A percentile compares a stretch with the other conserved stretches of the same genome.
Conservation (phyloP, 1,140 invertebrate genomes). For the Caerostris extrusa region DNA sequence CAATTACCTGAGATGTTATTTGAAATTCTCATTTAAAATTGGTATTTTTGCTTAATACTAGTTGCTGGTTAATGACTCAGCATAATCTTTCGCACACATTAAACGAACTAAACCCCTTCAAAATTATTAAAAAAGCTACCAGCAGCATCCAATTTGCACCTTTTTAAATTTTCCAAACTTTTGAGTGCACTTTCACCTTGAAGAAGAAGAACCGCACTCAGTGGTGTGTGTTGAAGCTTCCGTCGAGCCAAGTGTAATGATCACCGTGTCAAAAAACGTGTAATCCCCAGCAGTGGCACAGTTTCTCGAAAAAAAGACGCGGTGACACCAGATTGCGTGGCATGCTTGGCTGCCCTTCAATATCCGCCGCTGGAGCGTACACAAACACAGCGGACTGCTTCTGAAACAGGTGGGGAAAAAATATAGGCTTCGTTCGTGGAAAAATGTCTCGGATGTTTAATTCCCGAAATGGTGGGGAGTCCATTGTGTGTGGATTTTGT, state of each 20-base stretch:
- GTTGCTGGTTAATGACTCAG: too few relatives aligned
- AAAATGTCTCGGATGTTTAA: background rate
- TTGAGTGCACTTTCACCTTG: background rate
- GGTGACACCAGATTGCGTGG: background rate
- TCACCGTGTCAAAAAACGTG: constrained; percentile 3
- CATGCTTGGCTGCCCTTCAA: background rate
- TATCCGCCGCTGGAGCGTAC: background rate
- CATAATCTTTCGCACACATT: too few relatives aligned
- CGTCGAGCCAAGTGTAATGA: background rate
- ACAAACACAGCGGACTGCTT: background rate
- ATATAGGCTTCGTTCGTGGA: background rate
- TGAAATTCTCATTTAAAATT: too few relatives aligned
- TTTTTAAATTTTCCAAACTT: background rate
- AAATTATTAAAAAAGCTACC: too few relatives aligned
- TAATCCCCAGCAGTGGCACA: background rate
- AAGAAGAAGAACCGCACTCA: background rate
- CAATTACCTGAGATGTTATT: too few relatives aligned
- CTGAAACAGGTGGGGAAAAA: background rate
- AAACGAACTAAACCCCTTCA: too few relatives aligned
- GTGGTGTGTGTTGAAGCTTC: too few relatives aligned
- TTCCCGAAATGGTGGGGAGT: background rate
- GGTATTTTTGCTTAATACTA: too few relatives aligned
- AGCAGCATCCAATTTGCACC: background rate
- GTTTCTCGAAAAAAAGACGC: background rate
- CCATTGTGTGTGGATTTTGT: background rate